These are phyloP conservation scores for Neodontobutis hainanensis DNA, from an alignment of 2,113 vertebrate species.

Conservation along the genomic window DNA sequence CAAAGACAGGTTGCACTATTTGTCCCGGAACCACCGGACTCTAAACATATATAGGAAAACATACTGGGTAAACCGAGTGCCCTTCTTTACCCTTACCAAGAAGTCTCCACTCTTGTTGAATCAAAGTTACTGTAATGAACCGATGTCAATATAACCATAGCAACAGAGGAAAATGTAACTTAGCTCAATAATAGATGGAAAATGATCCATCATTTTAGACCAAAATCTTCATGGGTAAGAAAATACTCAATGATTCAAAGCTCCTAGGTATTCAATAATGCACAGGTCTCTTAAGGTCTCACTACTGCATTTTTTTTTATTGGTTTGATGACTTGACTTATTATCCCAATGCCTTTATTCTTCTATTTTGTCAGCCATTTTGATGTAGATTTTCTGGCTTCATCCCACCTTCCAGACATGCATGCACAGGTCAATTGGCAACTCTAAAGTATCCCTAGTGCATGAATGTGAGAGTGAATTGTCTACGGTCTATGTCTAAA, in stretches of 20 bases:
- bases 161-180: not conserved
- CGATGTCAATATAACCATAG: constrained; percentile 9
- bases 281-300: no score
- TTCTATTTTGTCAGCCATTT: no score
- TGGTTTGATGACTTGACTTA: no score
- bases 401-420: no score
- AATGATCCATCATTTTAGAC: constrained; percentile 22
- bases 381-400: no score
- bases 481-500: no score
- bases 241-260: not conserved
- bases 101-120: constrained; percentile 17
- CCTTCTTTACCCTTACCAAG: constrained; percentile 25
- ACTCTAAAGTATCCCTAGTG: no score
- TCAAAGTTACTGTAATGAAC: constrained; percentile 33
- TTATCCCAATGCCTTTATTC: no score
- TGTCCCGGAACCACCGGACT: not conserved
- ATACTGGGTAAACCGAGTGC: not conserved
- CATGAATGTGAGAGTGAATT: no score
- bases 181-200: constrained; percentile 30
- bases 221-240: constrained; percentile 19
- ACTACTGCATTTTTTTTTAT: no score
- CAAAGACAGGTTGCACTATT: not conserved
- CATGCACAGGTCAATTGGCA: no score
- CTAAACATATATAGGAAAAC: not conserved
- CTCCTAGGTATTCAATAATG: not conserved